Evolutionary conservation across 2,113 vertebrate species (phyloP).

Genomic region (Calyptomena viridis): DNA sequence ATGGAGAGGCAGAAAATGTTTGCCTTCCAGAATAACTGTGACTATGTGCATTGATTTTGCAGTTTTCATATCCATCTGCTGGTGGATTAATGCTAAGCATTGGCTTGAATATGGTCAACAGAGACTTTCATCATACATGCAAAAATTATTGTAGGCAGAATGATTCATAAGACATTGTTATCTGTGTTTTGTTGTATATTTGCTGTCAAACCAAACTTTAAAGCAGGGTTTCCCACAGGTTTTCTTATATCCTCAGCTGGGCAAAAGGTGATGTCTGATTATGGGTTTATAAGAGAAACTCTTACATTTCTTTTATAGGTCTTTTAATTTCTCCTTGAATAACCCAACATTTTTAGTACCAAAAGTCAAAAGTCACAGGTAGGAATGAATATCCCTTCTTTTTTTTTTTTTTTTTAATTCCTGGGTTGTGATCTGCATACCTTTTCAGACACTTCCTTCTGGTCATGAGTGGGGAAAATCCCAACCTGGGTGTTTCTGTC

Average conservation of each 20-base stretch:
- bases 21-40: background rate
- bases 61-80: constrained; percentile 6
- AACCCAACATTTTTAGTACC: background rate
- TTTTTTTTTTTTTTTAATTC: background rate
- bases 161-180: background rate
- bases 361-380: background rate
- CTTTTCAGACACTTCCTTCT: background rate
- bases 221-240: background rate
- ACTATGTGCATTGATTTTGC: background rate
- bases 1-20: background rate
- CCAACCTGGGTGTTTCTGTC: background rate
- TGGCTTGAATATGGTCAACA: background rate
- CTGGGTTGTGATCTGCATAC: background rate
- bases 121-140: background rate
- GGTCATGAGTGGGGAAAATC: background rate
- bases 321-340: background rate
- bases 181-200: background rate
- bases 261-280: background rate
- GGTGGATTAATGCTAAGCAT: background rate
- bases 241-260: background rate
- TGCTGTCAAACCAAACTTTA: background rate
- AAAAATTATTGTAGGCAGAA: background rate
- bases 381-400: background rate
- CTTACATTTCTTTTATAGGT: background rate
- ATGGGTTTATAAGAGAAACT: background rate